Conservation (phyloP, 2,113 vertebrate genomes). For the Clarias macrocephalus region DNA sequence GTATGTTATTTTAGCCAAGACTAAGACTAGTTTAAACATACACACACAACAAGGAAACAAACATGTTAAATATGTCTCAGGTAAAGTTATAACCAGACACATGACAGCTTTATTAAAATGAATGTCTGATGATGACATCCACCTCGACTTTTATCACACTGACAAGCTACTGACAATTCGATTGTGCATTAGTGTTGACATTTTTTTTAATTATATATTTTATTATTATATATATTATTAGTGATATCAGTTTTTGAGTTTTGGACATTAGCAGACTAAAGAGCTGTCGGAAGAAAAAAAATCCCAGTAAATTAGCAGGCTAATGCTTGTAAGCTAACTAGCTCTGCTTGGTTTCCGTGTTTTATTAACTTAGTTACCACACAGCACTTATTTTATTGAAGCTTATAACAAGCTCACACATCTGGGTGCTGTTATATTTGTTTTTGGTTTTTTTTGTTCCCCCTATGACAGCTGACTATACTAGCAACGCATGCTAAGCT, state of each 20-base stretch:
- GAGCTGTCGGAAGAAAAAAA: background rate
- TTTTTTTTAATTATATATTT: background rate
- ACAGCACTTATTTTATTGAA: background rate
- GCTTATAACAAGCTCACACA: background rate
- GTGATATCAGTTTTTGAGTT: background rate
- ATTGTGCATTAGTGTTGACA: background rate
- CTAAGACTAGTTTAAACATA: background rate
- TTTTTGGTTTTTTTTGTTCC: background rate
- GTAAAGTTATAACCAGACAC: background rate
- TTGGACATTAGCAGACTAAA: background rate
- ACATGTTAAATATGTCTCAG: no score
- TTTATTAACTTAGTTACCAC: background rate
- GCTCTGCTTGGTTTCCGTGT: background rate
- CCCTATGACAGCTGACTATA: background rate
- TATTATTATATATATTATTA: no score
- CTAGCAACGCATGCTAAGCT: background rate
- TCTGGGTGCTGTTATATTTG: background rate
- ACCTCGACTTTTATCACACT: background rate
- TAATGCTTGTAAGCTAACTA: conserved; percentile 49
- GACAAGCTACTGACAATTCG: background rate
- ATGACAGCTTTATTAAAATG: background rate
- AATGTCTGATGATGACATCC: background rate
- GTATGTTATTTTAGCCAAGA: background rate
- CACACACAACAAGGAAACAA: background rate
- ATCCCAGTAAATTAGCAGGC: conserved; percentile 42